These are phyloP conservation scores for Pteromalus puparum DNA, from an alignment of 1,140 invertebrate species.

Conservation along the genomic window DNA sequence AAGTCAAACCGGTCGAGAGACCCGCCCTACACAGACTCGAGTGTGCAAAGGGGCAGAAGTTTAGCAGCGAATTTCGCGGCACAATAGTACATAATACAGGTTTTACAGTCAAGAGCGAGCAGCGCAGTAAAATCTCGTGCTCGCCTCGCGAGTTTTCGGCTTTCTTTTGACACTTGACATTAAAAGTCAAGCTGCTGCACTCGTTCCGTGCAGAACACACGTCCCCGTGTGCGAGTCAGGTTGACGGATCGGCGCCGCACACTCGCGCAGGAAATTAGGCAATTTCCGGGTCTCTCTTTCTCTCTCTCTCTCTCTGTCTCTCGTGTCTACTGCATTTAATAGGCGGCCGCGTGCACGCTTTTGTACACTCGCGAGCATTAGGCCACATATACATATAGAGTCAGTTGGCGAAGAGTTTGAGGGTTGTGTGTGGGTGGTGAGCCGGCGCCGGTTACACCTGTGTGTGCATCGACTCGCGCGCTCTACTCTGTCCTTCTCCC, in stretches of 20 bases:
- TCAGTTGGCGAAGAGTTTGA: neutral
- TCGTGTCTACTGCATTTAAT: constrained; percentile 42
- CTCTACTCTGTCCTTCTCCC: neutral
- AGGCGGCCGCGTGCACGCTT: constrained; percentile 20
- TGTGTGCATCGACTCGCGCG: neutral
- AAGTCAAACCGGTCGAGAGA: no score
- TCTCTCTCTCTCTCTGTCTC: constrained; percentile 36
- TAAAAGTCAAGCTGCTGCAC: constrained; percentile 71
- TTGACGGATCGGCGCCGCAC: constrained; percentile 75
- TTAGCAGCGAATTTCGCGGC: neutral
- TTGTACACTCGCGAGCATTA: constrained; percentile 20
- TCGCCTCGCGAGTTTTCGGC: constrained; percentile 55
- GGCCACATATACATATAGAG: neutral
- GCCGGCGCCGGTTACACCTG: neutral
- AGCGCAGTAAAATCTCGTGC: constrained; percentile 30
- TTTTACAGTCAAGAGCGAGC: neutral
- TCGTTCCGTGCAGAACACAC: constrained; percentile 58
- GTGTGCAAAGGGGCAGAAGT: neutral
- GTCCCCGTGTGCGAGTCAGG: constrained; percentile 70
- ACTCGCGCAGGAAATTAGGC: constrained; percentile 75
- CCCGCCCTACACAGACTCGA: no score
- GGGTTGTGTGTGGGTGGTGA: neutral
- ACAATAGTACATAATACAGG: constrained; percentile 18
- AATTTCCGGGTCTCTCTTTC: constrained; percentile 69
- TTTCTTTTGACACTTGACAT: constrained; percentile 75